Percentiles rank a stretch among this genome's conserved stretches.
Conservation (phyloP, 2,113 vertebrate genomes). For the Nannobrachium achirus region DNA sequence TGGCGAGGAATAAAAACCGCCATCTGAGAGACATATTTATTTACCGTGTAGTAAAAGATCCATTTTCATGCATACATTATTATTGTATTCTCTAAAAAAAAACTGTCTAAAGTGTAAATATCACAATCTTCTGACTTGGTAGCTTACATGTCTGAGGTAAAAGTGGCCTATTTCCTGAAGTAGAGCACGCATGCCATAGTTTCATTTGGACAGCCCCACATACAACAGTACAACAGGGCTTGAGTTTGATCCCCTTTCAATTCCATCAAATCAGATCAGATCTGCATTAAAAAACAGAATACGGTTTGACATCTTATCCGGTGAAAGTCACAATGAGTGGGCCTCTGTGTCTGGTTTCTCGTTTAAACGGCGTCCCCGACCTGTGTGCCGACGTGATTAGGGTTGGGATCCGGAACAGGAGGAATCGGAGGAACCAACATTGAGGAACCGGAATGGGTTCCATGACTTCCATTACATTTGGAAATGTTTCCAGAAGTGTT, state of each 20-base stretch:
- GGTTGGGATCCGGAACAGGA: too few species aligned
- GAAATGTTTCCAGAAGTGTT: too few species aligned
- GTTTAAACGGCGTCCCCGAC: too few species aligned
- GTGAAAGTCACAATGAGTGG: too few species aligned
- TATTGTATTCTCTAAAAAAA: slow-evolving; percentile 32
- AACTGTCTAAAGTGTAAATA: slow-evolving; percentile 38
- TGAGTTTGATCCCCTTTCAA: slow-evolving; percentile 34
- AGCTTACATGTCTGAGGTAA: slow-evolving; percentile 70
- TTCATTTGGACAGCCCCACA: slow-evolving; percentile 23
- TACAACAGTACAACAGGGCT: background rate
- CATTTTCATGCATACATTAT: slow-evolving; percentile 60
- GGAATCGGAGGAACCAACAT: too few species aligned
- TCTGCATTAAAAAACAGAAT: too few species aligned
- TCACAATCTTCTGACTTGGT: slow-evolving; percentile 49
- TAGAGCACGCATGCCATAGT: slow-evolving; percentile 36
- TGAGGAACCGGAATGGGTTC: too few species aligned
- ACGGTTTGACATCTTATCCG: too few species aligned
- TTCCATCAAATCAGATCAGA: background rate
- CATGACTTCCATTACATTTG: too few species aligned
- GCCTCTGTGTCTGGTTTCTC: too few species aligned
- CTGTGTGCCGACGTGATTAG: too few species aligned
- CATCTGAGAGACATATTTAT: slow-evolving; percentile 41
- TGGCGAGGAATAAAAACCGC: slow-evolving; percentile 29
- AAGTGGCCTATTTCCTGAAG: slow-evolving; percentile 71
- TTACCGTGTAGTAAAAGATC: slow-evolving; percentile 1